Base-by-base conservation (phyloP, 2,113 vertebrate genomes). In the Leuciscus idus region DNA sequence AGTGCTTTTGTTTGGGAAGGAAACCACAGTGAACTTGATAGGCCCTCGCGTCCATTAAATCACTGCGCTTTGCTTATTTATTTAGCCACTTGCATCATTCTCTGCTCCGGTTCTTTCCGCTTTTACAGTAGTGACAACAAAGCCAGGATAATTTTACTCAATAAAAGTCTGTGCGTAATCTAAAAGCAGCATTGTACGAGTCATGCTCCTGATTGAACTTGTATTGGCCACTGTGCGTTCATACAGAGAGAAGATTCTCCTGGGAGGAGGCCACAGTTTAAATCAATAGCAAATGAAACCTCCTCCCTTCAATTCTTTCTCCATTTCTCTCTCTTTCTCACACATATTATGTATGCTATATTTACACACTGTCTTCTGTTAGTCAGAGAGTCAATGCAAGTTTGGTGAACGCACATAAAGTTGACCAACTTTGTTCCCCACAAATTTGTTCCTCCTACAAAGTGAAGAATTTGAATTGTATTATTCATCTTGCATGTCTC, bases 21-120 rank as follows among this genome's bases (percentile, higher is more conserved):
- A 68, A 84, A 80, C 59, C 75, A 30, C 50, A 61, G 70, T 70
- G 87, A 85, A 84, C 43, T 36, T 57, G 64, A 59, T 68, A 62
- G 39, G 39, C 68, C 84, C 61, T 21, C 8, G 1, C 6, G 84
- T 81, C 70, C 77, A 62, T 84, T 88, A 84, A 61, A 86, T 81
- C 84, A 76, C 26, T 8, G 59, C 2, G 84, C 77, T 36, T 75
- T 26, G 81, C 33, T 81, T 82, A 64, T 86, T 86, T 88, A 77
- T 82, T 86, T 87, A 73, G 75, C 39, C 26, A 48, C 75, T 84
- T 79, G 52, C 66, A 64, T 64, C 28, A 33, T 26, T 33, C 50
- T 9, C 26, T 8, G 17, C 72, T 80, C 55, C 13, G 17, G 26
- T 36, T 85, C 15, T 57, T n/a, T 64, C 33, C 4, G 61, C 75